Evolutionary conservation across 2,113 vertebrate genomes (phyloP), one percentile per base, ranked within the genome.

Genomic region (Heterocephalus glaber): DNA sequence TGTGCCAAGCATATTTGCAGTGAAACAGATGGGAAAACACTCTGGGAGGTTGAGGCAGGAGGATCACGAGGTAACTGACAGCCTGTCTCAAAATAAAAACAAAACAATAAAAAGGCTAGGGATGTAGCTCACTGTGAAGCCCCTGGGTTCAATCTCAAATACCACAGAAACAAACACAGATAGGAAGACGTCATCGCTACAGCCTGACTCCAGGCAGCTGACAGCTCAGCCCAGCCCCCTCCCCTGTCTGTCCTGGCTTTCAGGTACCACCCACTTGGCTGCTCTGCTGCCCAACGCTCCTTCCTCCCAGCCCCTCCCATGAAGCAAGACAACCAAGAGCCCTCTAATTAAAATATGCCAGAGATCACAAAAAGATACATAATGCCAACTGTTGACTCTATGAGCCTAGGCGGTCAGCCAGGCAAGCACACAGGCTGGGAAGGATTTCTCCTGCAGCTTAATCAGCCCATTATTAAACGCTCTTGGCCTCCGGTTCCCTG

Each of bases 151-250:
- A 76, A 76, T 30, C 72, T 6, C 41, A 76, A 30, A 5, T 47
- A 47, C 72, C 72, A 47, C 17, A 20, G 3, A n/a, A 35, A n/a
- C 33, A 61, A 26, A 61, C 66, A 76, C 72, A 28, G 49, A 65
- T 26, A 24, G 61, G 44, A 87, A 44, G 93, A 87, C 19, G 33
- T 24, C 60, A 0, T 8, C 0, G 3, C 38, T 0, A 4, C 56
- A 26, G 26, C 56, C 84, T 9, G n/a, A 16, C 30, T 61, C 54
- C 30, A 74, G 0, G 35, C 30, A 61, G 30, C 24, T 3, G 6
- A 38, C n/a, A 65, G 16, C 6, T 13, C 44, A 26, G 17, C 2
- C 70, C 28, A 17, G 89, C 65, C 2, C 41, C 26, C 44, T 26
- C 7, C 26, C 26, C 47, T 54, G 38, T 82, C 74, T 56, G 28